Evolutionary conservation across 2,888 invertebrate species (phyloP).

Genomic region (Ornithoptera priamus): DNA sequence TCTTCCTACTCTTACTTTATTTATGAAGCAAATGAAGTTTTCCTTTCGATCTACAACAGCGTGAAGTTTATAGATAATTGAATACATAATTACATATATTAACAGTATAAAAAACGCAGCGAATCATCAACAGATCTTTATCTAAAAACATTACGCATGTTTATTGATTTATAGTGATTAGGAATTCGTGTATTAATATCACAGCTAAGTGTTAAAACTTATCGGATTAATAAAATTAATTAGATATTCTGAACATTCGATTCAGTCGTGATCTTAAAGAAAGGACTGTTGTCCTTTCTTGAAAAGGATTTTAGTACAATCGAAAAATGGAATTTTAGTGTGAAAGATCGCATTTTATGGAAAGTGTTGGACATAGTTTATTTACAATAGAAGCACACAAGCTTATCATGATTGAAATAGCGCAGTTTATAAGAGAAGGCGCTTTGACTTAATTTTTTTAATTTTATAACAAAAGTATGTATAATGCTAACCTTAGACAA

Average conservation of each 20-base stretch:
- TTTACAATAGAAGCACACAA: too few species aligned
- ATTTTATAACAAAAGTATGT: too few species aligned
- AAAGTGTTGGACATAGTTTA: too few species aligned
- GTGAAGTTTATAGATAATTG: neutral
- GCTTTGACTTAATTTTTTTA: too few species aligned
- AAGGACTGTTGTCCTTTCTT: neutral
- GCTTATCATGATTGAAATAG: too few species aligned
- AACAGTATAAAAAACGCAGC: neutral
- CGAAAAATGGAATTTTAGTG: neutral
- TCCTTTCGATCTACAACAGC: too few species aligned
- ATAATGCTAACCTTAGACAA: too few species aligned
- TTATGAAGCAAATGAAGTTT: too few species aligned
- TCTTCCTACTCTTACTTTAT: too few species aligned
- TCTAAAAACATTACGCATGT: neutral
- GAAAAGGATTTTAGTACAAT: neutral
- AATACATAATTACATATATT: neutral
- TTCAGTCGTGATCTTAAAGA: neutral
- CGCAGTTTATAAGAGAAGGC: too few species aligned
- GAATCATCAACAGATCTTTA: neutral
- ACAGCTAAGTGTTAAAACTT: neutral
- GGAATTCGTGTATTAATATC: too few species aligned
- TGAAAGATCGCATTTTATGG: neutral
- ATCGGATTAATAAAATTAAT: neutral
- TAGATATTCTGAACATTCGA: neutral
- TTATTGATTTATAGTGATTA: neutral